Conservation (phyloP, 1,140 invertebrate species). For the Drosophila azteca region DNA sequence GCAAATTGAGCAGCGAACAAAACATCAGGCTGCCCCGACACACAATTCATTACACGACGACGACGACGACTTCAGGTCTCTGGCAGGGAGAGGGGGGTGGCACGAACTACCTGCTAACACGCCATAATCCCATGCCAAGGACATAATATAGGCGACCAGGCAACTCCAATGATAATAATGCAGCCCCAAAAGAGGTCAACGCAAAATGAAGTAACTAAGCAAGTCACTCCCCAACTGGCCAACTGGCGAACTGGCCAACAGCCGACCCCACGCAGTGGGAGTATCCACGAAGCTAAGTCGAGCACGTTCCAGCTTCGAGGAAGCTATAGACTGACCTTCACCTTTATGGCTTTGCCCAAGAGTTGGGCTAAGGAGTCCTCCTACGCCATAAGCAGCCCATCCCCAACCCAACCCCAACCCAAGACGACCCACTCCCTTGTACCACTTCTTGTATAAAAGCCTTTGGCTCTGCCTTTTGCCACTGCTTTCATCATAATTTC, state of each 20-base stretch:
- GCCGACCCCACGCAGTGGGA: constrained; percentile 10
- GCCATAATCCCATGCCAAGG: constrained; percentile 64
- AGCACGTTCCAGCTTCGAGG: constrained; percentile 42
- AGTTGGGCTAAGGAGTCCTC: constrained; percentile 21
- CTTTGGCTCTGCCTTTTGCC: constrained; percentile 36
- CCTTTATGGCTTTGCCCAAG: constrained; percentile 32
- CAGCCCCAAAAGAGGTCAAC: constrained; percentile 63
- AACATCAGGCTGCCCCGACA: constrained; percentile 41
- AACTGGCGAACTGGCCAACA: neutral
- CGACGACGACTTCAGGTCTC: constrained; percentile 15
- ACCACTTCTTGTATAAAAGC: constrained; percentile 22
- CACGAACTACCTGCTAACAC: constrained; percentile 69
- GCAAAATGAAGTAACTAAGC: constrained; percentile 66
- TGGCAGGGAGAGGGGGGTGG: neutral
- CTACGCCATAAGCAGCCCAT: neutral
- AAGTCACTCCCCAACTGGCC: constrained; percentile 18
- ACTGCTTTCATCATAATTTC: constrained; percentile 76
- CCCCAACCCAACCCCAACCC: too few species aligned
- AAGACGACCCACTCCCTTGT: too few species aligned
- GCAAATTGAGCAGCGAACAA: constrained; percentile 52
- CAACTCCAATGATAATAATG: constrained; percentile 76
- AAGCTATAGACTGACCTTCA: constrained; percentile 56
- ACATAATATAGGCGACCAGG: constrained; percentile 47
- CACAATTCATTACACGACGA: constrained; percentile 61
- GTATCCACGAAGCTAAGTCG: constrained; percentile 27